Evolutionary conservation across 2,113 vertebrate genomes (phyloP).

Genomic region (Platycercus adscitus): DNA sequence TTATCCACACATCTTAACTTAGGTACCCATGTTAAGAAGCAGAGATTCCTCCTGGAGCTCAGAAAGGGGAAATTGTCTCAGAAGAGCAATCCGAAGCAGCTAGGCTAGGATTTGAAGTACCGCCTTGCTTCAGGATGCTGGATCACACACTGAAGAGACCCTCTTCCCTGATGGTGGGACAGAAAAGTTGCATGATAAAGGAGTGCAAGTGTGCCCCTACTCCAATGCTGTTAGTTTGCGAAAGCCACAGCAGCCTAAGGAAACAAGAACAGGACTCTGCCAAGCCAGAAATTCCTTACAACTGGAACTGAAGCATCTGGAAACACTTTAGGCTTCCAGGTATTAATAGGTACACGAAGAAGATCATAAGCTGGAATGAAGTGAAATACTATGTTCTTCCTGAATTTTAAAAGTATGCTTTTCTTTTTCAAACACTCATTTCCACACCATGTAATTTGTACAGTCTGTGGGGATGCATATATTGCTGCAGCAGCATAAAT

Average conservation of each 20-base stretch:
- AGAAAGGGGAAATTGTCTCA: background rate
- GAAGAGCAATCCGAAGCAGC: background rate
- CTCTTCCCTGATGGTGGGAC: background rate
- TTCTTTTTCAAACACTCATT: slow-evolving; percentile 30
- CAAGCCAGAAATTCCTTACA: background rate
- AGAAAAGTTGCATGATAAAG: background rate
- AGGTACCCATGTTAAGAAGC: background rate
- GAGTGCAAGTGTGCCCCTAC: background rate
- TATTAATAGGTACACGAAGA: slow-evolving; percentile 22
- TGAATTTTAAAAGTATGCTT: slow-evolving; percentile 24
- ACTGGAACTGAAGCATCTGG: slow-evolving; percentile 31
- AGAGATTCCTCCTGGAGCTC: background rate
- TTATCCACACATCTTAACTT: background rate
- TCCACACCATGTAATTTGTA: slow-evolving; percentile 18
- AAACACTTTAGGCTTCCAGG: slow-evolving; percentile 28
- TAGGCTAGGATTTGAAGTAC: background rate
- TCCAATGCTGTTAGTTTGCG: background rate
- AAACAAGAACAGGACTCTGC: background rate
- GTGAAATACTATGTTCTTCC: slow-evolving; percentile 27
- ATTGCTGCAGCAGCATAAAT: slow-evolving; percentile 45
- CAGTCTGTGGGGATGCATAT: slow-evolving; percentile 9
- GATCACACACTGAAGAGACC: background rate
- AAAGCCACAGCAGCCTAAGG: background rate
- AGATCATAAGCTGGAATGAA: slow-evolving; percentile 11
- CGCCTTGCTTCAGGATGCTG: background rate